A percentile compares a stretch with the other conserved stretches of the same genome.
Conservation (phyloP, 1,140 invertebrate genomes). For the Cylas formicarius region DNA sequence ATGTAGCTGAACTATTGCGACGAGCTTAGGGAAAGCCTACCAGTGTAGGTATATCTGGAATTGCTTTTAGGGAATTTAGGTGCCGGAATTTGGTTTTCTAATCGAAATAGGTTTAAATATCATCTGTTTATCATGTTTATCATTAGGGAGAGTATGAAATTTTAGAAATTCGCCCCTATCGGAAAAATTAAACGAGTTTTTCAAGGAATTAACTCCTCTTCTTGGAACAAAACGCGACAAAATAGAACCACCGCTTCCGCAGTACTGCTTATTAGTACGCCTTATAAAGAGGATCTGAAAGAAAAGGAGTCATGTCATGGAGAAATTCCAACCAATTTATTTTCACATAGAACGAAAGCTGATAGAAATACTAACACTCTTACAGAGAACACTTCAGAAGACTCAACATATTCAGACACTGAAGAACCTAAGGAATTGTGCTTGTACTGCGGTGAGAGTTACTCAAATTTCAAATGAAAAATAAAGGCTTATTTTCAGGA, state of each 20-base stretch:
- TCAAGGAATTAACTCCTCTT: background rate
- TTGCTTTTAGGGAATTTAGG: too few relatives aligned
- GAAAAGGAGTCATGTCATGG: background rate
- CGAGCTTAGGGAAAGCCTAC: too few relatives aligned
- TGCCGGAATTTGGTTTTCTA: too few relatives aligned
- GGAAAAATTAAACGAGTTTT: background rate
- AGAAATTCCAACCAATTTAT: background rate
- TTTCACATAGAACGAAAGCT: background rate
- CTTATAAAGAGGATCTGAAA: background rate
- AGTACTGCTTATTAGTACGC: constrained; percentile 3
- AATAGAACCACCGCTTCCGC: constrained; percentile 3
- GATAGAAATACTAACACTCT: background rate
- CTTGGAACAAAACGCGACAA: background rate
- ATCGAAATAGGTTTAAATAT: too few relatives aligned
- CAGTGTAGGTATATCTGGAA: too few relatives aligned
- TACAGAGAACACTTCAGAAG: background rate
- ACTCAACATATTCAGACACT: background rate
- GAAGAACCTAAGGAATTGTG: constrained; percentile 1
- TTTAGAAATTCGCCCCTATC: too few relatives aligned
- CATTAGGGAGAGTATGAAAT: too few relatives aligned
- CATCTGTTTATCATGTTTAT: too few relatives aligned
- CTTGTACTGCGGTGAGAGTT: constrained; percentile 1
- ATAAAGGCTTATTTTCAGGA: too few relatives aligned
- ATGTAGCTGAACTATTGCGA: too few relatives aligned
- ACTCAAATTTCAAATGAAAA: too few relatives aligned